phyloP scores from a whole-genome alignment of 2,888 invertebrate species.

The Branchellion lobata region DNA sequence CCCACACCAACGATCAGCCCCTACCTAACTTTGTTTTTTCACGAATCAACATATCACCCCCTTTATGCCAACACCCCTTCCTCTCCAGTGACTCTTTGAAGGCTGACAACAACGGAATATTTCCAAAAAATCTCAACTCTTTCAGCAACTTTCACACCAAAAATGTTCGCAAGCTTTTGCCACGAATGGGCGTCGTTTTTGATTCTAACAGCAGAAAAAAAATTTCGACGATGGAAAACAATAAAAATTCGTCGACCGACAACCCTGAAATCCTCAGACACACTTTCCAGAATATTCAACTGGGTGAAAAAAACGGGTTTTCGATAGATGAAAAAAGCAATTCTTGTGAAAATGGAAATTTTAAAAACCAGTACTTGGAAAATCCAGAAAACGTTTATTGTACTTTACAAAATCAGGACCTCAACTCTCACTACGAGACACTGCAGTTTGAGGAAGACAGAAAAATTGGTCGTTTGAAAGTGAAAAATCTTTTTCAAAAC shows the following conservation, averaged over 20 bases:
- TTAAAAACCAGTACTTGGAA: neutral
- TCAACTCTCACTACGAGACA: slow-evolving; percentile 21
- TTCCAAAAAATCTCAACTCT: slow-evolving; percentile 41
- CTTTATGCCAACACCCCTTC: neutral
- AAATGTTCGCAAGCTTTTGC: slow-evolving; percentile 55
- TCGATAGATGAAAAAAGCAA: neutral
- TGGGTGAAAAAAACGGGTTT: neutral
- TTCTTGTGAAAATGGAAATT: neutral
- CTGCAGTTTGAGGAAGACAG: slow-evolving; percentile 18
- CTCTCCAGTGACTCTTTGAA: too few relatives aligned
- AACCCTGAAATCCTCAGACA: too few relatives aligned
- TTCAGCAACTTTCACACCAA: neutral
- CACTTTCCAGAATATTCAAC: too few relatives aligned
- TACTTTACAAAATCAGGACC: neutral
- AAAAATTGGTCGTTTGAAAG: neutral
- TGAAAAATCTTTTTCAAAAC: neutral
- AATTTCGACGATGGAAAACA: neutral
- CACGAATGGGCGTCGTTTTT: slow-evolving; percentile 57
- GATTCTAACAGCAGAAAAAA: neutral
- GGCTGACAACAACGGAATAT: too few relatives aligned
- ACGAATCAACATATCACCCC: neutral
- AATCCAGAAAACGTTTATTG: slow-evolving; percentile 33
- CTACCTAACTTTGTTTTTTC: too few relatives aligned
- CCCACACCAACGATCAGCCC: too few relatives aligned
- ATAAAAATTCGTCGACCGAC: slow-evolving; percentile 50